phyloP scores from a whole-genome alignment of 2,888 invertebrate genomes.

The Coenonympha arcania region DNA sequence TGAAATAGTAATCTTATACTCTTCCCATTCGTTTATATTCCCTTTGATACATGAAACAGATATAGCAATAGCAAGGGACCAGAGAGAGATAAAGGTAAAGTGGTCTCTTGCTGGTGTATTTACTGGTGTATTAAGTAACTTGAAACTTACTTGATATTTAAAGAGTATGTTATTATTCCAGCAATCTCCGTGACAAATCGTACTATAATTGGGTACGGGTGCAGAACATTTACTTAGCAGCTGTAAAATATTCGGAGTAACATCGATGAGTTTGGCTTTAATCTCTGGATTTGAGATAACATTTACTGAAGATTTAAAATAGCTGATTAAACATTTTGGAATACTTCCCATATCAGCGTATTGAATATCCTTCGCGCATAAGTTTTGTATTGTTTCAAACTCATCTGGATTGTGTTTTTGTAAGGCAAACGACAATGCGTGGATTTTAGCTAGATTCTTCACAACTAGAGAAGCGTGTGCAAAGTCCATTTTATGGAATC shows the following conservation, averaged over 20 bases:
- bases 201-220: slow-evolving; percentile 36
- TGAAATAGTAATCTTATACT: too few species aligned
- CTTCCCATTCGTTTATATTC: too few species aligned
- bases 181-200: slow-evolving; percentile 57
- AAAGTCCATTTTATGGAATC: slow-evolving; percentile 42
- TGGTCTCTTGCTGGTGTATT: too few species aligned
- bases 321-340: slow-evolving; percentile 41
- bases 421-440: slow-evolving; percentile 49
- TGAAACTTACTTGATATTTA: slow-evolving; percentile 49
- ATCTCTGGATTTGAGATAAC: slow-evolving; percentile 38
- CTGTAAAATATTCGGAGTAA: slow-evolving; percentile 39
- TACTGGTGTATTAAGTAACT: too few species aligned
- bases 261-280: slow-evolving; percentile 38
- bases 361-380: slow-evolving; percentile 44
- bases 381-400: slow-evolving; percentile 40
- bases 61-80: too few species aligned
- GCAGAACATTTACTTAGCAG: slow-evolving; percentile 45
- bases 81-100: too few species aligned
- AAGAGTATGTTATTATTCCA: slow-evolving; percentile 56
- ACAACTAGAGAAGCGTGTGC: slow-evolving; percentile 43
- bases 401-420: slow-evolving; percentile 37
- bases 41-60: too few species aligned
- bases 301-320: slow-evolving; percentile 46
- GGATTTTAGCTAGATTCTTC: slow-evolving; percentile 54
- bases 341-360: slow-evolving; percentile 43